These are phyloP conservation scores for Dysmachus trigonus DNA, from an alignment of 2,888 invertebrate genomes.

Conservation along the genomic window DNA sequence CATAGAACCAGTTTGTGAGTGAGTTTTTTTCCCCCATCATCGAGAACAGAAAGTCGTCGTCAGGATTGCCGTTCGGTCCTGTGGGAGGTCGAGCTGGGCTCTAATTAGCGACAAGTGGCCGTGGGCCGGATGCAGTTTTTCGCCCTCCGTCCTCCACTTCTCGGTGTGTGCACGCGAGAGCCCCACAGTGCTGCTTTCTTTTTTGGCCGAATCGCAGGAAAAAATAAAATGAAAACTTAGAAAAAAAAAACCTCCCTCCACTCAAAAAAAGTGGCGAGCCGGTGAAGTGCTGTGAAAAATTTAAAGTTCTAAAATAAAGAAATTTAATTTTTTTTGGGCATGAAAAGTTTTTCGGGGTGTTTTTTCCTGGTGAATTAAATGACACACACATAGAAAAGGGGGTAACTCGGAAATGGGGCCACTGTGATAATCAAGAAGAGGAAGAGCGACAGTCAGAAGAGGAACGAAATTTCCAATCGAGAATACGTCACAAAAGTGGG, in stretches of 20 bases:
- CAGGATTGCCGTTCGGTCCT: neutral
- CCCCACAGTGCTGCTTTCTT: neutral
- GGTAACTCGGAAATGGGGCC: conserved; percentile 30
- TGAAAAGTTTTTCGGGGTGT: conserved; percentile 16
- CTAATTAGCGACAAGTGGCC: conserved; percentile 28
- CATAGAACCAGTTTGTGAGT: neutral
- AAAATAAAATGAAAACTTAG: conserved; percentile 13
- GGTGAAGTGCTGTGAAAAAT: conserved; percentile 17
- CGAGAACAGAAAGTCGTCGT: neutral
- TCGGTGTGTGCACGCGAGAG: neutral
- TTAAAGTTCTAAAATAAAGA: neutral
- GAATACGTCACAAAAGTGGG: conserved; percentile 34
- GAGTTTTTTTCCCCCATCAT: neutral
- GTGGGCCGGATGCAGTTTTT: neutral
- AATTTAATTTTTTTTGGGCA: neutral
- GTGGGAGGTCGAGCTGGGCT: neutral
- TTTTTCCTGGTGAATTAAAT: conserved; percentile 22
- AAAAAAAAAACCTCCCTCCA: neutral
- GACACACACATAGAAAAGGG: conserved; percentile 22
- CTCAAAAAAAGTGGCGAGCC: neutral
- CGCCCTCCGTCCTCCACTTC: neutral
- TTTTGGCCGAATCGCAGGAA: neutral
- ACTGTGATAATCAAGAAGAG: conserved; percentile 44
- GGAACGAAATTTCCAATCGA: conserved; percentile 10
- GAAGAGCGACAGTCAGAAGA: conserved; percentile 11